Percentiles rank a stretch among this genome's conserved stretches.
Conservation (phyloP, 1,140 invertebrate genomes). For the Chlorops oryzae region DNA sequence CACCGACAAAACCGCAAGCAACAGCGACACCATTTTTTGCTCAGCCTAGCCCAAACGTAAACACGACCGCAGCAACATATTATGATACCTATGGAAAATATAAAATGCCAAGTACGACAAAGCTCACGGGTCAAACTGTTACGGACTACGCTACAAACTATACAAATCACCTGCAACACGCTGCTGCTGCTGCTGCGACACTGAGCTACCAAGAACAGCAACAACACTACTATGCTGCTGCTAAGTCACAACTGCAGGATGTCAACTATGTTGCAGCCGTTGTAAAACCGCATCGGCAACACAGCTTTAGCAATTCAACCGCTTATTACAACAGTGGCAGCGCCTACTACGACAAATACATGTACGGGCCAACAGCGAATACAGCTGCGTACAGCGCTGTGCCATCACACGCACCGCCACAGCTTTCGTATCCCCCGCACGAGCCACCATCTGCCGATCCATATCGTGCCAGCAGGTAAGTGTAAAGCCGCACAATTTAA, state of each 20-base stretch:
- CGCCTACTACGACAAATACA: slow-evolving; percentile 30
- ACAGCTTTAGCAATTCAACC: too few relatives aligned
- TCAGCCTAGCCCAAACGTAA: slow-evolving; percentile 14
- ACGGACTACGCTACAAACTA: neutral
- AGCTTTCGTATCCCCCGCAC: slow-evolving; percentile 5
- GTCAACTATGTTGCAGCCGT: slow-evolving; percentile 33
- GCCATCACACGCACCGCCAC: neutral
- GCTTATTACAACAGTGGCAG: slow-evolving; percentile 13
- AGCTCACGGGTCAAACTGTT: neutral
- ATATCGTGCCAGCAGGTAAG: too few relatives aligned
- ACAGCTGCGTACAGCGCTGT: neutral
- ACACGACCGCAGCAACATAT: slow-evolving; percentile 1
- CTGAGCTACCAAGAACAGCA: slow-evolving; percentile 5
- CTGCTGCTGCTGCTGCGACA: slow-evolving; percentile 1
- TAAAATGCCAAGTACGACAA: neutral
- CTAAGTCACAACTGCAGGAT: slow-evolving; percentile 17
- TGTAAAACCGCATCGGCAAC: slow-evolving; percentile 34
- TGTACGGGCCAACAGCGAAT: slow-evolving; percentile 14
- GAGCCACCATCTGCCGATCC: neutral
- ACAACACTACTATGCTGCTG: slow-evolving; percentile 13
- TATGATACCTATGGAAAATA: slow-evolving; percentile 8
- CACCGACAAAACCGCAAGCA: slow-evolving; percentile 32
- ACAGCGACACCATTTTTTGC: slow-evolving; percentile 40
- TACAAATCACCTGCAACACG: slow-evolving; percentile 13
- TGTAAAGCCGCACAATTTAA: too few relatives aligned